Conservation (phyloP, 2,888 invertebrate genomes). For the Cabera pusaria region DNA sequence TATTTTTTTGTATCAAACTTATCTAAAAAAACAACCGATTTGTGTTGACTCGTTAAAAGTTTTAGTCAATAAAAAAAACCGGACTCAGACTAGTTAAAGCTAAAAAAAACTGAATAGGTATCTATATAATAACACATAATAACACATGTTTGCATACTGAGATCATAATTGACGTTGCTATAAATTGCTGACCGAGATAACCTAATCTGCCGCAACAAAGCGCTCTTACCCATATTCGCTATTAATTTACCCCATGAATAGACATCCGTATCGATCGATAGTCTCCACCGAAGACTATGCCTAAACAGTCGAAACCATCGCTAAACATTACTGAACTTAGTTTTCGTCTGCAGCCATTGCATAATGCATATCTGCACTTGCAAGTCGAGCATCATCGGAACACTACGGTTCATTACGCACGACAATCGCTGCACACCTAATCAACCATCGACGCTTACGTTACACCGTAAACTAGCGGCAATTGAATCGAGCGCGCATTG, state of each 20-base stretch:
- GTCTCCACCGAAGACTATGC: constrained; percentile 22
- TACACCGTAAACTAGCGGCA: not conserved
- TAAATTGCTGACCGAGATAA: constrained; percentile 1
- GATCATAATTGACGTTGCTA: no score
- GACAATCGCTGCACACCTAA: constrained; percentile 1
- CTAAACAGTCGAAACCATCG: constrained; percentile 30
- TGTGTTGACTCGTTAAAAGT: no score
- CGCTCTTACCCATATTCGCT: constrained; percentile 4
- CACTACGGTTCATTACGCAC: constrained; percentile 29
- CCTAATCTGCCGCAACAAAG: constrained; percentile 4
- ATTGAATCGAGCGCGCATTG: not conserved
- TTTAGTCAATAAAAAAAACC: no score
- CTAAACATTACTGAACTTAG: constrained; percentile 33
- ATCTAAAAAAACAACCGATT: no score
- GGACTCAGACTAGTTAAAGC: no score
- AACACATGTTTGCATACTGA: no score
- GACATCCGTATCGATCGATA: constrained; percentile 23
- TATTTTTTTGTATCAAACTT: no score
- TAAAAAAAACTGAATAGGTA: no score
- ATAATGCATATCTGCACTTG: constrained; percentile 34
- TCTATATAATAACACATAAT: no score
- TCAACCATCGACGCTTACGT: constrained; percentile 17
- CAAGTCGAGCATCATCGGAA: constrained; percentile 20
- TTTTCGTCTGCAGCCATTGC: constrained; percentile 26
- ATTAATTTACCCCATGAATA: constrained; percentile 16